Evolutionary conservation across 2,797 vertebrate species (phyloP), one percentile per base, ranked within the genome.

Genomic region (Cossypha polioptera): DNA sequence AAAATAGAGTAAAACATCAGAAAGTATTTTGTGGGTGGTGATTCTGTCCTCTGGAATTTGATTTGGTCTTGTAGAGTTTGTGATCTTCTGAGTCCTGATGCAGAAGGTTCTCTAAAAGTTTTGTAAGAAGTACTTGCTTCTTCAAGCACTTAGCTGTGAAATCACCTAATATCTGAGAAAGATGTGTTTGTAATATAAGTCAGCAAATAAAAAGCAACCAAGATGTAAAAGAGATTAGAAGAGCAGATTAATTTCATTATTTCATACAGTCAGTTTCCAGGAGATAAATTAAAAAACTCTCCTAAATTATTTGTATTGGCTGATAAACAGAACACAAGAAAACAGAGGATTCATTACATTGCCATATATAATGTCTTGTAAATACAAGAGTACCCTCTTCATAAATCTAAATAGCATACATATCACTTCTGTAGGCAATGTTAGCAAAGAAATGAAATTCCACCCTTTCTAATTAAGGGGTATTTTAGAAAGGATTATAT

Each of bases 141-240:
- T 67, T 93, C 47, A 65, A 91, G 35, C 54, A 62, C 42, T 95
- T 95, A 83, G 40, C 33, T 81, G 24, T 93, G 76, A 95, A 84
- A 74, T 72, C 72, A 79, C 48, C 90, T 92, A 77, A 87, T 73
- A 66, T 84, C 33, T 84, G 71, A 87, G 29, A 95, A 94, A 83
- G 47, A 68, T 76, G 21, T 54, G 19, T 14, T 66, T 51, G 13
- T 66, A 75, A 93, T 92, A 89, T 66, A 94, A 91, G 66, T 50
- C 22, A 90, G 62, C 40, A 96, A 96, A 91, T 92, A 94, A 95
- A 96, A 88, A 85, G 24, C 69, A 73, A 31, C 74, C 51, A 87
- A 96, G 76, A 96, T 91, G 71, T 92, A 91, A 90, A 96, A 78
- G n/a, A 96, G 84, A 94, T 85, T 67, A 87, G 58, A 97, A 57